Percentiles rank a stretch among this genome's conserved stretches.
These are phyloP conservation scores for Coelopa pilipes DNA, from an alignment of 2,888 invertebrate species.

Conservation along the genomic window DNA sequence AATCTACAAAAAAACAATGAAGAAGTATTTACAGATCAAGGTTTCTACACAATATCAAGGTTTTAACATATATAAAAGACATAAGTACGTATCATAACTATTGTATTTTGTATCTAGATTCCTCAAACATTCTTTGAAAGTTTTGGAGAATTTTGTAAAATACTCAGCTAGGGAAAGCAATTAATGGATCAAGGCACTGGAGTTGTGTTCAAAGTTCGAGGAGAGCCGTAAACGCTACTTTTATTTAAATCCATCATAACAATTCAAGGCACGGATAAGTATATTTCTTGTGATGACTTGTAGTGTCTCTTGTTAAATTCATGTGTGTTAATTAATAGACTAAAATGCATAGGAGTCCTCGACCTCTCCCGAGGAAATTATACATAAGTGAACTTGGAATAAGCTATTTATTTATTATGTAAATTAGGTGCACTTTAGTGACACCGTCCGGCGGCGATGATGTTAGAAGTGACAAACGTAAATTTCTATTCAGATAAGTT, in stretches of 20 bases:
- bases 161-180: conserved; percentile 51
- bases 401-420: background rate
- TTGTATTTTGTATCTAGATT: conserved; percentile 47
- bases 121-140: conserved; percentile 49
- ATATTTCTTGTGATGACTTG: too few relatives aligned
- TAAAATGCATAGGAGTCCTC: background rate
- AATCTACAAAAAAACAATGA: too few relatives aligned
- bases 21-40: too few relatives aligned
- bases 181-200: conserved; percentile 55
- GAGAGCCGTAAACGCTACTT: conserved; percentile 31
- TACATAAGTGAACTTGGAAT: background rate
- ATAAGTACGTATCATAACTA: too few relatives aligned
- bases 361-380: background rate
- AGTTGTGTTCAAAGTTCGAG: conserved; percentile 46
- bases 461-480: background rate
- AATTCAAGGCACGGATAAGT: too few relatives aligned
- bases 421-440: conserved; percentile 6
- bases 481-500: background rate
- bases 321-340: background rate
- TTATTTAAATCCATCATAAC: background rate
- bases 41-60: too few relatives aligned
- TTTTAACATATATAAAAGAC: too few relatives aligned
- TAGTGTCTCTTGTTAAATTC: background rate
- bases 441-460: background rate
- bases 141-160: conserved; percentile 51